phyloP scores from a whole-genome alignment of 2,113 vertebrate species.

The Podiceps cristatus region DNA sequence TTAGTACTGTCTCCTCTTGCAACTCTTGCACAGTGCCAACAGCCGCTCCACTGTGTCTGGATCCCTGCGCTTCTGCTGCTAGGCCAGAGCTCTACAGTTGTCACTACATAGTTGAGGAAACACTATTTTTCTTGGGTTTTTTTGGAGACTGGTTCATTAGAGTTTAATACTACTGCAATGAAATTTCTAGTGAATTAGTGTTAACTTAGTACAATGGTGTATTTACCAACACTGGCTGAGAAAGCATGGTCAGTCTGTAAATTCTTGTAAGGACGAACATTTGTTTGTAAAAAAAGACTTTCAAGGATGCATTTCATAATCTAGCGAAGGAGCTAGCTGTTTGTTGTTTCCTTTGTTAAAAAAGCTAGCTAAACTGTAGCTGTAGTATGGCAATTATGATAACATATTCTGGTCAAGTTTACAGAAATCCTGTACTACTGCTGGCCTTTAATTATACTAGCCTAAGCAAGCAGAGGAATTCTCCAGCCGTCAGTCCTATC shows the following conservation, averaged over 20 bases:
- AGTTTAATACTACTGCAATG: neutral
- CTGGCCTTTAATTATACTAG: neutral
- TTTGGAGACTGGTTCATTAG: neutral
- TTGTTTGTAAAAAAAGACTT: neutral
- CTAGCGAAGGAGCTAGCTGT: neutral
- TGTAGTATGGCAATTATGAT: neutral
- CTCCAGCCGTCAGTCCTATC: neutral
- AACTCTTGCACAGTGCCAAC: neutral
- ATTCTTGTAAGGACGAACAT: neutral
- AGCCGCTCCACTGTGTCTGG: rapidly evolving
- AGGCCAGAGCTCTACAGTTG: neutral
- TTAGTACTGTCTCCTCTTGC: neutral
- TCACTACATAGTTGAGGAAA: neutral
- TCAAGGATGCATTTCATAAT: neutral
- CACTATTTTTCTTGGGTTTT: neutral
- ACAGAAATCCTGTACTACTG: neutral
- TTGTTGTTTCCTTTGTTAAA: neutral
- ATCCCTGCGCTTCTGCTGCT: neutral
- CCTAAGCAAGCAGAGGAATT: neutral
- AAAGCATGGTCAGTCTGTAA: neutral
- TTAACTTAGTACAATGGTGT: neutral
- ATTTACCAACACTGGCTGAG: neutral
- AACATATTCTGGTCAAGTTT: neutral
- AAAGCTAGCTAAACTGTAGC: neutral
- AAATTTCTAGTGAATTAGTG: neutral